These are phyloP conservation scores for Pristionchus maxplancki DNA, from an alignment of 2,888 invertebrate species.

Conservation along the genomic window DNA sequence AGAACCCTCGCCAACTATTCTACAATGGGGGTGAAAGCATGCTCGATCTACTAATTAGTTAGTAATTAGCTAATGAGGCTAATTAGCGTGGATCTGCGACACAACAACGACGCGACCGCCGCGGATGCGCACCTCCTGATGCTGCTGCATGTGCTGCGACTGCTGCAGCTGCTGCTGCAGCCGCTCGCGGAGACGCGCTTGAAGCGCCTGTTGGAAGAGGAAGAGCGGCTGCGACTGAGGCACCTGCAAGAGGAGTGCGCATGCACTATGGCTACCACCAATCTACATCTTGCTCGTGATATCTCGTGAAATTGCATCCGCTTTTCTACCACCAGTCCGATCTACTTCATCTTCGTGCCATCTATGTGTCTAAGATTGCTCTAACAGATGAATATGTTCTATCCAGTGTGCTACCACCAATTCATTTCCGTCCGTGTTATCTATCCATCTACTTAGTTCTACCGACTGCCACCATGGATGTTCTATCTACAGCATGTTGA, in stretches of 20 bases:
- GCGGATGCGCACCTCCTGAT: not conserved
- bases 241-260: not conserved
- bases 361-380: no score
- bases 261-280: not conserved
- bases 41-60: not conserved
- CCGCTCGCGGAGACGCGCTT: not conserved
- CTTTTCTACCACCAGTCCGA: not conserved
- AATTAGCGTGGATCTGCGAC: not conserved
- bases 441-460: no score
- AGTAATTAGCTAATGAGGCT: not conserved
- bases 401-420: no score
- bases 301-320: not conserved
- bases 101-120: not conserved
- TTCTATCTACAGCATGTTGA: no score
- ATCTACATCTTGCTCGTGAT: not conserved
- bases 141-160: not conserved
- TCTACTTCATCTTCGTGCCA: no score
- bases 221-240: constrained; percentile 43
- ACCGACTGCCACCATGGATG: no score
- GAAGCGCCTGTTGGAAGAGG: constrained; percentile 44
- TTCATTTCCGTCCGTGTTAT: no score
- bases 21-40: not conserved
- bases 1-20: not conserved
- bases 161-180: no score
- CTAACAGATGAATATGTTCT: no score